Conservation (phyloP, 1,140 invertebrate genomes). For the Tribolium madens region DNA sequence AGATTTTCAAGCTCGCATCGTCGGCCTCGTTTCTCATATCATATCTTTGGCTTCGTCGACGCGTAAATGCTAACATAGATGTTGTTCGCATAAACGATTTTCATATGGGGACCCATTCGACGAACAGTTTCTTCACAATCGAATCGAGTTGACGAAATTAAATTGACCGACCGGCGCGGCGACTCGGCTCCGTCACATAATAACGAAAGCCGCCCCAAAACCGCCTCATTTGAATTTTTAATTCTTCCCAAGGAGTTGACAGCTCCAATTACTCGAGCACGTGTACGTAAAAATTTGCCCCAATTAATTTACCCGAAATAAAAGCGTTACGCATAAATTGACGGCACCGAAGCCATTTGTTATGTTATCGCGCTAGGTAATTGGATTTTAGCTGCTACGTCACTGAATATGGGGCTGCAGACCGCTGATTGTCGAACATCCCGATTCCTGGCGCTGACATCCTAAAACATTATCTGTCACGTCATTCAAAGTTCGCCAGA, state of each 20-base stretch:
- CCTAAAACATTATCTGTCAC: conserved; percentile 31
- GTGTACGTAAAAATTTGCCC: conserved; percentile 12
- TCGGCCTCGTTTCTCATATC: conserved; percentile 40
- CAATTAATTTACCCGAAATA: conserved; percentile 33
- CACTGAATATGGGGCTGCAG: neutral
- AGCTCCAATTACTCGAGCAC: conserved; percentile 3
- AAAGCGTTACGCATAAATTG: conserved; percentile 35
- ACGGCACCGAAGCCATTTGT: conserved; percentile 34
- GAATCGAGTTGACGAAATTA: conserved; percentile 27
- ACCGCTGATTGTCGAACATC: conserved; percentile 21
- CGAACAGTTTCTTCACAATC: conserved; percentile 25
- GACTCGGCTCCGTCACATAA: too few relatives aligned
- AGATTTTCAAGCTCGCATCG: conserved; percentile 40
- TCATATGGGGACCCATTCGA: conserved; percentile 19
- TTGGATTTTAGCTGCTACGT: conserved; percentile 38
- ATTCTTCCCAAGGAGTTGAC: conserved; percentile 6
- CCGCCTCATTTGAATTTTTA: conserved; percentile 33
- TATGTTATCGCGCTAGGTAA: conserved; percentile 33
- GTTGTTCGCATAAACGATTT: conserved; percentile 36
- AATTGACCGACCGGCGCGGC: neutral
- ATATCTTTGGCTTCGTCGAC: conserved; percentile 32
- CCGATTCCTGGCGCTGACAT: conserved; percentile 25
- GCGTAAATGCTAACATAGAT: conserved; percentile 40
- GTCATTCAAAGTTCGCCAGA: conserved; percentile 12
- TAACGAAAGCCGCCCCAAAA: too few relatives aligned